Conservation (phyloP, 2,113 vertebrate genomes). For the Aldabrachelys gigantea region DNA sequence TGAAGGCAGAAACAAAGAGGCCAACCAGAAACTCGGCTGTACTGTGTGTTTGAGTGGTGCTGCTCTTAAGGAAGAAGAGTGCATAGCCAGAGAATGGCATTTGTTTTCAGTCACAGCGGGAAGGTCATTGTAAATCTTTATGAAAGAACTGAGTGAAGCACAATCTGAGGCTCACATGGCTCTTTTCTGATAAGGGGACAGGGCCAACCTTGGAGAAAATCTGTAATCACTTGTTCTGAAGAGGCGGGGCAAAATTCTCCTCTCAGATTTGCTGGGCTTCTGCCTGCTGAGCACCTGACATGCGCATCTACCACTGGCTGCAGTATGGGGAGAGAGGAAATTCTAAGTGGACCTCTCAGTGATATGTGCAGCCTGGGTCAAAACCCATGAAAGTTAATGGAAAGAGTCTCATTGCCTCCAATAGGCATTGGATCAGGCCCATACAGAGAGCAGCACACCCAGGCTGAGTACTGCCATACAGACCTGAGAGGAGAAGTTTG, state of each 20-base stretch:
- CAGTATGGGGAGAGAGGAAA: background rate
- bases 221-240: background rate
- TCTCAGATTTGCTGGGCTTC: background rate
- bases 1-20: background rate
- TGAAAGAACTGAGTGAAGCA: background rate
- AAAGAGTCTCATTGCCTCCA: background rate
- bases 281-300: background rate
- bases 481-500: background rate
- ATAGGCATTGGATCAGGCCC: background rate
- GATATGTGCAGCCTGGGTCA: background rate
- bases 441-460: background rate
- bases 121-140: accelerated
- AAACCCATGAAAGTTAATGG: background rate
- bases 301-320: background rate
- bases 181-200: background rate
- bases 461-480: background rate
- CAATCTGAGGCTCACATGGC: accelerated
- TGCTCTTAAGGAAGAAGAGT: background rate
- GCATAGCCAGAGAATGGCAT: background rate
- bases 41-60: background rate
- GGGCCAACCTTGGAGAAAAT: background rate
- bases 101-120: background rate
- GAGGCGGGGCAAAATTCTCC: background rate
- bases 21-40: background rate
- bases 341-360: background rate